These are phyloP conservation scores for Umimayanthus kanabou DNA, from an alignment of 92 coral and sea anemone genomes.

Conservation along the genomic window DNA sequence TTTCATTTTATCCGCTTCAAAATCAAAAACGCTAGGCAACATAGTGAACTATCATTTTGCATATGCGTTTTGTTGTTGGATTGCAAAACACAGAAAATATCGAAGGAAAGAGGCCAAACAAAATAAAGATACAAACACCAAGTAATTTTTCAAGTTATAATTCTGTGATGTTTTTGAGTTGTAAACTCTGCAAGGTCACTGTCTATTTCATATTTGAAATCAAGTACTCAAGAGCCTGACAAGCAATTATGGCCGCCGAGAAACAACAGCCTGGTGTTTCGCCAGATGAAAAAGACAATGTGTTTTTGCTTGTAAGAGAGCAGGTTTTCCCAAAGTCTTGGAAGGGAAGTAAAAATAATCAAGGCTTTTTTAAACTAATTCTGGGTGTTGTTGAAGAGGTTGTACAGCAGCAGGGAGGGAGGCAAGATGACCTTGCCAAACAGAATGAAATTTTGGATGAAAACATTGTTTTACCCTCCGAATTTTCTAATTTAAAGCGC, in stretches of 20 bases:
- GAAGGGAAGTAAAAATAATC: not conserved
- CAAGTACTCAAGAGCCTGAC: not conserved
- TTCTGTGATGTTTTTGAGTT: not conserved
- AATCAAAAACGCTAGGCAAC: not conserved
- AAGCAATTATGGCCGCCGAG: not conserved
- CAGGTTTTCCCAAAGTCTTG: not conserved
- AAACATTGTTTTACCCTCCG: not conserved
- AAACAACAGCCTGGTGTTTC: too few relatives aligned
- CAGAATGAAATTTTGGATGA: not conserved
- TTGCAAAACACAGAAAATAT: not conserved
- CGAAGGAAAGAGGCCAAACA: not conserved
- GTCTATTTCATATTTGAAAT: not conserved
- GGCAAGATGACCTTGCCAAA: not conserved
- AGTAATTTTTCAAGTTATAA: not conserved
- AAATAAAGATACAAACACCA: not conserved
- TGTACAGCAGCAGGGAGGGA: not conserved
- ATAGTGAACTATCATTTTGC: not conserved
- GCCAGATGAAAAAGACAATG: not conserved
- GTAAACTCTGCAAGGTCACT: not conserved
- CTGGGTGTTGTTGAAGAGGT: conserved; percentile 1
- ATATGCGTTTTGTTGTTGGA: not conserved
- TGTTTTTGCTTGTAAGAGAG: not conserved
- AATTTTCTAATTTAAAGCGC: conserved; percentile 19
- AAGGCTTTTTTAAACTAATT: not conserved
- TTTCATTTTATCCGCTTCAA: conserved; percentile 10